These are phyloP conservation scores for Sakesphorus luctuosus DNA, from an alignment of 2,113 vertebrate genomes.

Conservation along the genomic window DNA sequence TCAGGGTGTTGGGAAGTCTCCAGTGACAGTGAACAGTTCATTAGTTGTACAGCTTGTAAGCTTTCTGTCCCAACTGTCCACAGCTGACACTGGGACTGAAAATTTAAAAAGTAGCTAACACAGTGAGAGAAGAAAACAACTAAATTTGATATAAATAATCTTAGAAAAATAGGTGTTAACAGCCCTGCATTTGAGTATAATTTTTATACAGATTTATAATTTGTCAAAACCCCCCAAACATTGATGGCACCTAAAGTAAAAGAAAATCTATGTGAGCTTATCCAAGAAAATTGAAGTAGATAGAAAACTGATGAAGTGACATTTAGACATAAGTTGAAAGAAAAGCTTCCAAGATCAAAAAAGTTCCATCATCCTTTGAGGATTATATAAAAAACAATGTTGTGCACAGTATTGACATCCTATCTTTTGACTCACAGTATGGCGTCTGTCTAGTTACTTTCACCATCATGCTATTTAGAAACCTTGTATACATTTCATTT, in stretches of 20 bases:
- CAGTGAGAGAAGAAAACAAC: neutral
- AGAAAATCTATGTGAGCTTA: neutral
- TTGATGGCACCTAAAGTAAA: neutral
- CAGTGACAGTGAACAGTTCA: neutral
- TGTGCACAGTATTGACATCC: neutral
- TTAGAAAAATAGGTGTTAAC: neutral
- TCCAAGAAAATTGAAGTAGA: neutral
- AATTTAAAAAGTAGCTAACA: neutral
- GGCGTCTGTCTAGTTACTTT: neutral
- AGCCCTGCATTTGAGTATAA: neutral
- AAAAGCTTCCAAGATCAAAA: neutral
- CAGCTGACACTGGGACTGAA: neutral
- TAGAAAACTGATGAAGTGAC: neutral
- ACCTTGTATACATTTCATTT: neutral
- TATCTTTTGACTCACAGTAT: neutral
- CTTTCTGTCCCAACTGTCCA: neutral
- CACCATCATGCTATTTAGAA: neutral
- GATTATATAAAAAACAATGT: neutral
- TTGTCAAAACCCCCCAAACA: neutral
- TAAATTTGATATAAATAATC: neutral
- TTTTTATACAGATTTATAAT: neutral
- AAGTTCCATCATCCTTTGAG: neutral
- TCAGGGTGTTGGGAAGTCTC: neutral
- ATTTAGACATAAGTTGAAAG: constrained; percentile 7
- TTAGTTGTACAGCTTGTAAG: neutral